A percentile compares a stretch with the other conserved stretches of the same genome.
These are phyloP conservation scores for Melanerpes aurifrons DNA, from an alignment of 2,113 vertebrate species.

Conservation along the genomic window DNA sequence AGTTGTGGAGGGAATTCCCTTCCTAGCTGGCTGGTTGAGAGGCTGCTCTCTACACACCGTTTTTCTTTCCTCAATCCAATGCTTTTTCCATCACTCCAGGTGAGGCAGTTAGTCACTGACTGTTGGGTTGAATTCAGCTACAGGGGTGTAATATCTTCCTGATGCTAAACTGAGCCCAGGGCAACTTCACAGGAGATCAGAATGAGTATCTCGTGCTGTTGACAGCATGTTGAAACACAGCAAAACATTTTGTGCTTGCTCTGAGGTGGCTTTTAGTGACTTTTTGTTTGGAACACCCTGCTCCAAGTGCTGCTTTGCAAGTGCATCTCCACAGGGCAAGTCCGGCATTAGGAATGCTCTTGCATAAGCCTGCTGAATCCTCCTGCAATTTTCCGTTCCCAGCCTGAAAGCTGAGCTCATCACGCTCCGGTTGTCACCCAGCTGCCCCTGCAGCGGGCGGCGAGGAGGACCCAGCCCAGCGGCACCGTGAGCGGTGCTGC, in stretches of 20 bases:
- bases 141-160: background rate
- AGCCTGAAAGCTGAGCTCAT: background rate
- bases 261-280: background rate
- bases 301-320: background rate
- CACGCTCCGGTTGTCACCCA: background rate
- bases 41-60: background rate
- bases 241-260: background rate
- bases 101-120: background rate
- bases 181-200: background rate
- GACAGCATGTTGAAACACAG: background rate
- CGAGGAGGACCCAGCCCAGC: background rate
- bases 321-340: rapidly evolving
- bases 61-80: background rate
- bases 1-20: background rate
- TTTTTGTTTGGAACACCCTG: background rate
- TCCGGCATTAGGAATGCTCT: background rate
- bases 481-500: background rate
- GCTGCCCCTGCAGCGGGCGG: background rate
- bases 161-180: background rate
- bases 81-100: background rate
- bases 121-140: background rate
- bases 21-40: background rate
- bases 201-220: background rate
- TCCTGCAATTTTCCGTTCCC: background rate
- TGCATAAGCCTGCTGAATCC: background rate